Evolutionary conservation across 2,797 vertebrate genomes (phyloP).

Genomic region (Kryptolebias ocellatus): DNA sequence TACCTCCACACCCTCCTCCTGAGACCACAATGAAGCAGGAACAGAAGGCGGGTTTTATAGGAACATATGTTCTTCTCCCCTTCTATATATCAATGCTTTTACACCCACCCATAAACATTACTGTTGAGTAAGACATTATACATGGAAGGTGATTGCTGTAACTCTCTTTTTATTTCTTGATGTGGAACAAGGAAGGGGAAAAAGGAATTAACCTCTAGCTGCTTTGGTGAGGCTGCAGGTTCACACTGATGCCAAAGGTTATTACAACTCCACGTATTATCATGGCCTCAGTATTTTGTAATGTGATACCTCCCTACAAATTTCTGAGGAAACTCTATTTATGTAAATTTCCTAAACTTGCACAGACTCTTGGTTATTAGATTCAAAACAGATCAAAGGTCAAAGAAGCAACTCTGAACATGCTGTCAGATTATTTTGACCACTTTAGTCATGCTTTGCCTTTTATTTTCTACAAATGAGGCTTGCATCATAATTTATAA

Average conservation of each 20-base stretch:
- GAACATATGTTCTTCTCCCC: slow-evolving; percentile 80
- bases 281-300: not conserved
- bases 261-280: slow-evolving; percentile 10
- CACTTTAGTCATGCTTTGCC: not conserved
- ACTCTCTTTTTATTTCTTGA: slow-evolving; percentile 41
- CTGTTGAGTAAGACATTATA: slow-evolving; percentile 71
- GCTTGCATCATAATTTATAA: not conserved
- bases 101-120: slow-evolving; percentile 76
- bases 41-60: slow-evolving; percentile 82
- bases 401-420: not conserved
- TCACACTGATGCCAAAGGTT: slow-evolving; percentile 29
- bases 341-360: no score
- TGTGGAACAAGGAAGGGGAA: slow-evolving; percentile 49
- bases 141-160: slow-evolving; percentile 50
- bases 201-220: slow-evolving; percentile 59
- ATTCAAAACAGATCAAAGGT: not conserved
- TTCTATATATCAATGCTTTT: slow-evolving; percentile 79
- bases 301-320: not conserved
- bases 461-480: not conserved
- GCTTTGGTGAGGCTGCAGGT: slow-evolving; percentile 27
- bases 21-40: slow-evolving; percentile 71
- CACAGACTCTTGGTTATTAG: not conserved
- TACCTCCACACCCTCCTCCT: slow-evolving; percentile 73
- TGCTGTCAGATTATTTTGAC: not conserved
- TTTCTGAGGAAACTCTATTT: no score